These are phyloP conservation scores for Petrocephalus schoutedeni DNA, from an alignment of 2,797 vertebrate species.

Conservation along the genomic window DNA sequence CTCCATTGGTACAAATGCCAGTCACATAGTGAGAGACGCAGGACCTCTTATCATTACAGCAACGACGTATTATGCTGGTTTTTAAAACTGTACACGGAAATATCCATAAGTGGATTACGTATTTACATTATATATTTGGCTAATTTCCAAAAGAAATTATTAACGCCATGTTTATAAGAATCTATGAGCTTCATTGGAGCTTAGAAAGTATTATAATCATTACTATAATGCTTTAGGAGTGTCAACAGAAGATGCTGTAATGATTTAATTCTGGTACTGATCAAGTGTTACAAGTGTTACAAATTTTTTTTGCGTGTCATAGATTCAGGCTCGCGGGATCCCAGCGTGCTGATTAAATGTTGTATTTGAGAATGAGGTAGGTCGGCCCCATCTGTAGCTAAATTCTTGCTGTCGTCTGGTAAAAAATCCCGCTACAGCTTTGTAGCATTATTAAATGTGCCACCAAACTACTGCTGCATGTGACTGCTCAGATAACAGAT, in stretches of 20 bases:
- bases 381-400: background rate
- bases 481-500: background rate
- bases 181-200: background rate
- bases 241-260: background rate
- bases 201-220: background rate
- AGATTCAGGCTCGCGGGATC: background rate
- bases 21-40: background rate
- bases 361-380: background rate
- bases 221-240: background rate
- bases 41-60: background rate
- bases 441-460: background rate
- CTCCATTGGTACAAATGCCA: background rate
- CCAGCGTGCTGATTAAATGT: background rate
- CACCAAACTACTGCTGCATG: background rate
- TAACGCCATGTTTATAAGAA: background rate
- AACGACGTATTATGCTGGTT: background rate
- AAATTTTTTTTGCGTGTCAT: background rate
- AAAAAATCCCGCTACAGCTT: background rate
- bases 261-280: background rate
- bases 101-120: background rate
- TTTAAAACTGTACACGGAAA: background rate
- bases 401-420: background rate
- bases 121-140: background rate
- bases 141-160: background rate
- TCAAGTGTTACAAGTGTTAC: background rate